Base-by-base conservation (phyloP, 2,113 vertebrate genomes). In the Corvus cornix region DNA sequence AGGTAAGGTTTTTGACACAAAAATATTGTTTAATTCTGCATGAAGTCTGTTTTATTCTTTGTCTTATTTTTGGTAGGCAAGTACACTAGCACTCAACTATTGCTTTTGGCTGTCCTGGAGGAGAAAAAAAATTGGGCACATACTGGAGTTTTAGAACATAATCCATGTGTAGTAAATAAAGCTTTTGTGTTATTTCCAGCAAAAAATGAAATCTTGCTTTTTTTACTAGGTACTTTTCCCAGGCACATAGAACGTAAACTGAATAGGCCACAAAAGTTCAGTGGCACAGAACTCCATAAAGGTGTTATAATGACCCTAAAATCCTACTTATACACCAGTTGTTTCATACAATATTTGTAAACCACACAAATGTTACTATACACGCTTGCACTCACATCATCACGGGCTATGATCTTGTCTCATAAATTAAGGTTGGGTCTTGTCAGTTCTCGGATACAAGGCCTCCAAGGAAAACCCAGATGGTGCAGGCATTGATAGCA, bases 401-500 rank as follows among this genome's bases (percentile, higher is more conserved):
- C 75, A 49, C 60, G 94, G 94, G 90, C 85, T 90, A 43, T 96
- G 95, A 96, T 96, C 75, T 96, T 84, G 28, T 91, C 92, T 91
- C 95, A 95, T 97, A 97, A 97, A 96, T 96, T 96, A 96, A 94
- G 84, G 87, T 96, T 97, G 80, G 15, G 85, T 96, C 84, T 88
- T 96, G 96, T 94, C 95, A 96, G 89, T 85, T 96, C 83, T 96
- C 93, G 93, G 86, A 92, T 79, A 90, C 77, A 44, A 96, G 72
- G 69, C 64, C 95, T 96, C 96, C 75, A 91, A 95, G 95, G 94
- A 97, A 97, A 97, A 96, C 78, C 92, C 97, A 97, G 96, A 97
- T 97, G 95, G 91, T 96, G 81, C 68, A 97, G 92, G 88, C 96
- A 96, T 84, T 93, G 93, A 96, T 93, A 94, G 85, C 41, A 73